A percentile compares a stretch with the other conserved stretches of the same genome.
These are phyloP conservation scores for Fistularia commersonii DNA, from an alignment of 2,797 vertebrate genomes.

Conservation along the genomic window DNA sequence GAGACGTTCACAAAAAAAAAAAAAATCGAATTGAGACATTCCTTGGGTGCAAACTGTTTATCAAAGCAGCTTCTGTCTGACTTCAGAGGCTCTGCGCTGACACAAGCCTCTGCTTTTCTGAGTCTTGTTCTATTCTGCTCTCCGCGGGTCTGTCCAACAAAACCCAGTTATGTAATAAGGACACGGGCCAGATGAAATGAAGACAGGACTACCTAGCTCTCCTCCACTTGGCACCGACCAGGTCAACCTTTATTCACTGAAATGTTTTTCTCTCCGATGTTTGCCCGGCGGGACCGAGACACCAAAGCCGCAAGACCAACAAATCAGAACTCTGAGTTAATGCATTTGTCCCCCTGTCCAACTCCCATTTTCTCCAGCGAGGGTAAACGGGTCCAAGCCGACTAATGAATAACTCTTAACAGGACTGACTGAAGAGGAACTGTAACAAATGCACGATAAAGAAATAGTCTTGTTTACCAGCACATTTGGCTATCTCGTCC, in stretches of 20 bases:
- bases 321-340: conserved; percentile 18
- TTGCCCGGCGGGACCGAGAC: conserved; percentile 37
- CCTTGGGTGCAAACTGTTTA: conserved; percentile 27
- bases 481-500: background rate
- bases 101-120: conserved; percentile 27
- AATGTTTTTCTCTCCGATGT: conserved; percentile 50
- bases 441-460: background rate
- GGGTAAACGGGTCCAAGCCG: conserved; percentile 21
- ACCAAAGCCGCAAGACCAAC: conserved; percentile 18
- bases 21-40: conserved; percentile 36
- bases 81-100: conserved; percentile 30
- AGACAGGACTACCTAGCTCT: conserved; percentile 52
- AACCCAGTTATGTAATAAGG: conserved; percentile 58
- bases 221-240: conserved; percentile 40
- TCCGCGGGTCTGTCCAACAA: conserved; percentile 33
- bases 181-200: conserved; percentile 51
- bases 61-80: conserved; percentile 31
- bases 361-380: conserved; percentile 27
- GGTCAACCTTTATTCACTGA: conserved; percentile 49
- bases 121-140: conserved; percentile 31
- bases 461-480: background rate
- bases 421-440: conserved; percentile 11
- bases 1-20: background rate
- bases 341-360: conserved; percentile 12
- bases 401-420: conserved; percentile 33